Conservation (phyloP, 2,113 vertebrate species). For the Hippocampus comes region DNA sequence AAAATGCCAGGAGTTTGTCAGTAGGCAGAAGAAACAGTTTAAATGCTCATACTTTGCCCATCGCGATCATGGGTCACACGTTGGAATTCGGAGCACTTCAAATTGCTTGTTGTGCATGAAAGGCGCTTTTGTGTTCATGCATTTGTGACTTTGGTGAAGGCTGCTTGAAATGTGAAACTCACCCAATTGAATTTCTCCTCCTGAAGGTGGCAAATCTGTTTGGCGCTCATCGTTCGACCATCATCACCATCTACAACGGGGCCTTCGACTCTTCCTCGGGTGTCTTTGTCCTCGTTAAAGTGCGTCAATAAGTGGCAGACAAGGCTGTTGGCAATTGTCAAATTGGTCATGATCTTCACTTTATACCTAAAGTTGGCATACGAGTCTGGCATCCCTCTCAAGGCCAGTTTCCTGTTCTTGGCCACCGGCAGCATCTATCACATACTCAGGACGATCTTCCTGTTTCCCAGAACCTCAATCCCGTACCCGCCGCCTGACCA, state of each 20-base stretch:
- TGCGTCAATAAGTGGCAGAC: slow-evolving; percentile 38
- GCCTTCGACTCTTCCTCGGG: slow-evolving; percentile 90
- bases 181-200: not conserved
- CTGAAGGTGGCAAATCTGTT: slow-evolving; percentile 89
- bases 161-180: not conserved
- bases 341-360: not conserved
- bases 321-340: not conserved
- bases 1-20: too few relatives aligned
- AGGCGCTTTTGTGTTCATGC: not conserved
- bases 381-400: slow-evolving; percentile 72
- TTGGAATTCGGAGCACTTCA: too few relatives aligned
- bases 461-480: slow-evolving; percentile 79
- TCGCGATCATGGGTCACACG: too few relatives aligned
- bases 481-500: slow-evolving; percentile 79
- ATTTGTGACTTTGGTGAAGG: not conserved
- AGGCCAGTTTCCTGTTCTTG: slow-evolving; percentile 79
- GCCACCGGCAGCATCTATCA: slow-evolving; percentile 78
- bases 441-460: slow-evolving; percentile 80
- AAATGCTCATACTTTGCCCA: too few relatives aligned
- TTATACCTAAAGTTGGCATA: slow-evolving; percentile 73
- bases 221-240: slow-evolving; percentile 81
- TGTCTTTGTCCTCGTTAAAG: slow-evolving; percentile 87
- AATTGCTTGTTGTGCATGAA: too few relatives aligned
- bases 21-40: too few relatives aligned
- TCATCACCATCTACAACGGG: slow-evolving; percentile 93